A percentile compares a stretch with the other conserved stretches of the same genome.
phyloP scores from a whole-genome alignment of 1,140 invertebrate genomes.

The Parasteatoda tepidariorum region DNA sequence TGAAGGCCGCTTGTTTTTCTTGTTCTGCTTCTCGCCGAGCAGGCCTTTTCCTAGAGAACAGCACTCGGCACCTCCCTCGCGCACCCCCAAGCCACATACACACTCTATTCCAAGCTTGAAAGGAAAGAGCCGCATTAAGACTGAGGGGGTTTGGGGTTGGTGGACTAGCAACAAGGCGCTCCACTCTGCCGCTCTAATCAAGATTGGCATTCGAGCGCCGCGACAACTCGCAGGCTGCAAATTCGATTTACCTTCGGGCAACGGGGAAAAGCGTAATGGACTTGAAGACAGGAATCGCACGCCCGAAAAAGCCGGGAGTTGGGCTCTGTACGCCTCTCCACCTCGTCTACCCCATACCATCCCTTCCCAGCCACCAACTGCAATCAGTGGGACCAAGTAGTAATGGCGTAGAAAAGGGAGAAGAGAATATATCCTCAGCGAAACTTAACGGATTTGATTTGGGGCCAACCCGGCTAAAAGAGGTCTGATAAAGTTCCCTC shows the following conservation, averaged over 20 bases:
- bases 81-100: conserved; percentile 17
- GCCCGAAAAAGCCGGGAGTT: conserved; percentile 56
- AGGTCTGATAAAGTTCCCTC: conserved; percentile 54
- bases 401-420: conserved; percentile 22
- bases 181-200: conserved; percentile 33
- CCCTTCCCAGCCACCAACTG: neutral
- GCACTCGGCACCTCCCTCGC: conserved; percentile 16
- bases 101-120: conserved; percentile 31
- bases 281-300: conserved; percentile 61
- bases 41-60: conserved; percentile 28
- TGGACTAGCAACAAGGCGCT: conserved; percentile 6
- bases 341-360: neutral
- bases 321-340: neutral
- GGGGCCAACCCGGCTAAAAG: conserved; percentile 31
- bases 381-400: conserved; percentile 57
- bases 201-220: conserved; percentile 52
- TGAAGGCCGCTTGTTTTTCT: conserved; percentile 53
- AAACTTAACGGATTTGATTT: conserved; percentile 62
- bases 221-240: conserved; percentile 42
- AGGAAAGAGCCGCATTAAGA: conserved; percentile 52
- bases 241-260: conserved; percentile 53
- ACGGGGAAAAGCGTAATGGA: conserved; percentile 56
- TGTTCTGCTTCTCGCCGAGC: conserved; percentile 24
- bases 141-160: neutral
- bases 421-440: conserved; percentile 18